Conservation (phyloP, 2,113 vertebrate species). For the Microtus oregoni region DNA sequence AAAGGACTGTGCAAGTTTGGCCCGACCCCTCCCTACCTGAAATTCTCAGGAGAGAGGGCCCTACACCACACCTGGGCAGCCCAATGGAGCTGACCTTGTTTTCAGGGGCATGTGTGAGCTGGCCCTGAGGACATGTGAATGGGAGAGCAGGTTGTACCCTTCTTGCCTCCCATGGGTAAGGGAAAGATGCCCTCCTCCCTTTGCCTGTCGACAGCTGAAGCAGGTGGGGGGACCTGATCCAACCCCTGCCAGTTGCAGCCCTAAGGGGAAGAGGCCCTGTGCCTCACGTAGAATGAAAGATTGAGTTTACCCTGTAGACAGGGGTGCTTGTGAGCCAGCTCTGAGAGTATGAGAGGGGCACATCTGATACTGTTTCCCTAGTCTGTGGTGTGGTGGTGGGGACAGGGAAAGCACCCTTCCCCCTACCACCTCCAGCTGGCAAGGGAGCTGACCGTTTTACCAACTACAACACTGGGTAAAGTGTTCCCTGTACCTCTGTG, state of each 20-base stretch:
- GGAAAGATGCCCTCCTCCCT: neutral
- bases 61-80: neutral
- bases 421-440: neutral
- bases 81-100: neutral
- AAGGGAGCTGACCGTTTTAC: neutral
- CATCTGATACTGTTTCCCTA: no score
- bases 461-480: neutral
- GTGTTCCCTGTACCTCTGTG: neutral
- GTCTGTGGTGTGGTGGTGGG: neutral
- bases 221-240: neutral
- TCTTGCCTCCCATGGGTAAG: neutral
- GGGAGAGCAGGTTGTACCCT: rapidly evolving
- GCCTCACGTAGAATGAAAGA: no score
- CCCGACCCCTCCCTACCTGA: neutral
- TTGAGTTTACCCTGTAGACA: neutral
- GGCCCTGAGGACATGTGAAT: neutral
- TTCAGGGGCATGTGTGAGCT: neutral
- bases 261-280: neutral
- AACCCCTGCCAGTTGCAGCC: neutral
- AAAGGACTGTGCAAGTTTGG: neutral
- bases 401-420: neutral
- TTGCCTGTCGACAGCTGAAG: neutral
- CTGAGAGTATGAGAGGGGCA: neutral
- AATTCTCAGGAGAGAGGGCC: neutral
- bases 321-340: neutral